phyloP scores from a whole-genome alignment of 2,888 invertebrate genomes.

The Miltochrista miniata region DNA sequence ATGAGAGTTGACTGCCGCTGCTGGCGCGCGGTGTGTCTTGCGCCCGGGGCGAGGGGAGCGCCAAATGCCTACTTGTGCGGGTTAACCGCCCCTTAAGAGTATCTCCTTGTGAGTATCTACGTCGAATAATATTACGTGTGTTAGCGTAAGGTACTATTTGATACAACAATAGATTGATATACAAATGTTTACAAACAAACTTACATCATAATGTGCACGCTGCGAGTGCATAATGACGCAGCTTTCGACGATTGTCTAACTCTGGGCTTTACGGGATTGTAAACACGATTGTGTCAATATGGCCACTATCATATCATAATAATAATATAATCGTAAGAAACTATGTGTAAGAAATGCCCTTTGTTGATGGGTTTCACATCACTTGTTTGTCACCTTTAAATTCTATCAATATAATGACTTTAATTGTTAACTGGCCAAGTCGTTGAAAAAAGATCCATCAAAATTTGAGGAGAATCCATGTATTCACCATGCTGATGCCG shows the following conservation, averaged over 20 bases:
- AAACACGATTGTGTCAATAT: background rate
- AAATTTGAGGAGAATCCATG: no score
- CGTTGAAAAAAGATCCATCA: no score
- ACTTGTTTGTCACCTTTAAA: background rate
- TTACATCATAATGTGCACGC: background rate
- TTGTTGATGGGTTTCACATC: background rate
- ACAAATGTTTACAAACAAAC: slow-evolving; percentile 20
- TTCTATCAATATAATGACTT: no score
- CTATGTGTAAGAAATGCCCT: background rate
- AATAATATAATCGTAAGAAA: background rate
- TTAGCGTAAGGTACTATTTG: background rate
- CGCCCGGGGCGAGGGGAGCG: no score
- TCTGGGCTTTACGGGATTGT: background rate
- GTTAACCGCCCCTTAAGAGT: no score
- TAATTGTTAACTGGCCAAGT: no score
- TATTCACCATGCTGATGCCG: no score
- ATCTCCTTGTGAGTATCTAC: no score
- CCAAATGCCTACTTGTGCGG: no score
- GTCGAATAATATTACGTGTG: background rate
- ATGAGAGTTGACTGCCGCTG: no score
- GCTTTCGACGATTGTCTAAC: background rate
- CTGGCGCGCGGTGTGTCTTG: no score
- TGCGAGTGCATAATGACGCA: background rate
- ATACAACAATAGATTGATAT: background rate
- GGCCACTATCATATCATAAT: background rate